A percentile compares a stretch with the other conserved stretches of the same genome.
Conservation (phyloP, 2,113 vertebrate genomes). For the Danionella cerebrum region DNA sequence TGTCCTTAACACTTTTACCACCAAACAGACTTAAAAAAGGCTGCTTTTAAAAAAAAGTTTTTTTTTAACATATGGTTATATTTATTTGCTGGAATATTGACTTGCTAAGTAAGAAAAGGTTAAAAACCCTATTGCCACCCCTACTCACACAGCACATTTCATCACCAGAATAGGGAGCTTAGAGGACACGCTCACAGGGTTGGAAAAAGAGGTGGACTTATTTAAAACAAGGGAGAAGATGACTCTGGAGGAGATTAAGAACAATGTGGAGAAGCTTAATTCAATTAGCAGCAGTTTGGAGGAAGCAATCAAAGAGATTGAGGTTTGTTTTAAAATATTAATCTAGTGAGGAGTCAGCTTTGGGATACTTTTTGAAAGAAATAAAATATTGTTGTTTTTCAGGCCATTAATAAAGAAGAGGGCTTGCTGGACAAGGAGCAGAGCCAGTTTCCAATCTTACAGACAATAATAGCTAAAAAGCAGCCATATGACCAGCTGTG, state of each 20-base stretch:
- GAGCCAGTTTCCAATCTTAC: constrained; percentile 74
- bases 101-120: too few relatives aligned
- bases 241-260: constrained; percentile 69
- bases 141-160: background rate
- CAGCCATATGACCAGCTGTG: constrained; percentile 82
- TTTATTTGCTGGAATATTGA: too few relatives aligned
- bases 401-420: constrained; percentile 84
- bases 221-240: constrained; percentile 72
- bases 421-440: constrained; percentile 71
- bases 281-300: constrained; percentile 67
- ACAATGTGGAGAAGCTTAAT: constrained; percentile 68
- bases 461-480: constrained; percentile 67
- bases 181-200: constrained; percentile 56
- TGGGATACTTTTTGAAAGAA: too few relatives aligned
- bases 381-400: too few relatives aligned
- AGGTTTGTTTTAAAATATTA: constrained; percentile 58
- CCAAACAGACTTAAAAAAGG: too few relatives aligned
- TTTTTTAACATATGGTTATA: too few relatives aligned
- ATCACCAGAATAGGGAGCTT: constrained; percentile 65
- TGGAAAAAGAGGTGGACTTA: constrained; percentile 66
- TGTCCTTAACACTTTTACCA: too few relatives aligned
- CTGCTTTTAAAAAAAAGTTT: too few relatives aligned
- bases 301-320: constrained; percentile 65
- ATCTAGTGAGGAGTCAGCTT: too few relatives aligned
- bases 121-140: too few relatives aligned